These are phyloP conservation scores for Tupiocoris notatus DNA, from an alignment of 2,888 invertebrate genomes.

Conservation along the genomic window DNA sequence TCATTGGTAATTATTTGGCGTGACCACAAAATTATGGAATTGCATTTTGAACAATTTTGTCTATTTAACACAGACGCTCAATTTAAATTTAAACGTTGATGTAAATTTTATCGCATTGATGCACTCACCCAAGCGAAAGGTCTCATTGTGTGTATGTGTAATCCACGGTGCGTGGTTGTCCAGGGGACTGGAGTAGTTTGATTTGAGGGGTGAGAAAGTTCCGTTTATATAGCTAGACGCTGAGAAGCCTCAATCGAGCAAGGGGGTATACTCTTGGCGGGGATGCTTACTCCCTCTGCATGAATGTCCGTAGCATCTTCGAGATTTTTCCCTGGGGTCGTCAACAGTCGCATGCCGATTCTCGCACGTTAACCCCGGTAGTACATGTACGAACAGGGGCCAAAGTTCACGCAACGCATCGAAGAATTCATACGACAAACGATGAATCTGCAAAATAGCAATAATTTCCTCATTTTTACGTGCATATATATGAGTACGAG, in stretches of 20 bases:
- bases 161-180: conserved; percentile 30
- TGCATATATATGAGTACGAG: too few species aligned
- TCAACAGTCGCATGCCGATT: neutral
- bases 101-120: too few species aligned
- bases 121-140: conserved; percentile 43
- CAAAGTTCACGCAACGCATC: neutral
- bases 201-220: neutral
- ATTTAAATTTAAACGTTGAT: too few species aligned
- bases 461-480: neutral
- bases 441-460: neutral
- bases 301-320: neutral
- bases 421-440: neutral
- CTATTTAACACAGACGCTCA: too few species aligned
- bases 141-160: conserved; percentile 40
- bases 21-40: too few species aligned
- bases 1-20: too few species aligned
- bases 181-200: conserved; percentile 1
- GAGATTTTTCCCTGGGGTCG: neutral
- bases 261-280: neutral
- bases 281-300: neutral
- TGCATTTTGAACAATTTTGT: too few species aligned
- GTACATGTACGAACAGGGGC: neutral
- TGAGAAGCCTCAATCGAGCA: neutral
- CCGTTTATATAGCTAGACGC: neutral
- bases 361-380: neutral